Base-by-base conservation (phyloP, 1,140 invertebrate genomes). In the Physella acuta region DNA sequence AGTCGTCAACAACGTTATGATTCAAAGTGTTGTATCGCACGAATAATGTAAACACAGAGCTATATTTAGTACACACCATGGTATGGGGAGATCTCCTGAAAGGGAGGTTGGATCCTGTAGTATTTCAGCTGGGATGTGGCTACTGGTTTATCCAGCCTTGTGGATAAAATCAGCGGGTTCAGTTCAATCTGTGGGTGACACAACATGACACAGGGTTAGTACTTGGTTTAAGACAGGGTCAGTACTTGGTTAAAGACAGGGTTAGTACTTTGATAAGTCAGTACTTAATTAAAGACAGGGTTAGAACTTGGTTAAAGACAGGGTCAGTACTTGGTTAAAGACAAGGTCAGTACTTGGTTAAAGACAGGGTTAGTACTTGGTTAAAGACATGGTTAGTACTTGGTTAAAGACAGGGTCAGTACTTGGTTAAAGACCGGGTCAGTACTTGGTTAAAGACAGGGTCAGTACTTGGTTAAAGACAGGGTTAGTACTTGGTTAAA, bases 121-220 rank as follows among this genome's bases (percentile, higher is more conserved):
- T 67, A 67, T 11, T 56, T 34, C 3, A 67, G n/a, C 30, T 11
- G 37, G 20, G 37, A 17, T 24, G 24, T 37, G 17, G 44, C 16
- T 44, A 37, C 39, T 2, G 51, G n/a, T 67, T 53, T 55, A 20
- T 34, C 33, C 28, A 34, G 53, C 1, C 53, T 30, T 20, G 53
- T 37, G 1, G 53, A 5, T 1, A 67, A 24, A 4, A 67, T 67
- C 8, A 26, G 30, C 24, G 64, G 64, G 39, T 67, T 51, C n/a
- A 67, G 26, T 34, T 67, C 64, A 44, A 67, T 67, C 64, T 67
- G 53, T 34, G 56, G 56, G 36, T 44, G 8, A 8, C 8, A 44
- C 8, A 20, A 44, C 20, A 11, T 44, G 39, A 20, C 20, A 44
- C 39, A 44, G 39, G 20, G 20, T 44, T 20, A 44, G 20, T 11